Evolutionary conservation across 2,888 invertebrate genomes (phyloP).

Genomic region (Xylocampa areola): DNA sequence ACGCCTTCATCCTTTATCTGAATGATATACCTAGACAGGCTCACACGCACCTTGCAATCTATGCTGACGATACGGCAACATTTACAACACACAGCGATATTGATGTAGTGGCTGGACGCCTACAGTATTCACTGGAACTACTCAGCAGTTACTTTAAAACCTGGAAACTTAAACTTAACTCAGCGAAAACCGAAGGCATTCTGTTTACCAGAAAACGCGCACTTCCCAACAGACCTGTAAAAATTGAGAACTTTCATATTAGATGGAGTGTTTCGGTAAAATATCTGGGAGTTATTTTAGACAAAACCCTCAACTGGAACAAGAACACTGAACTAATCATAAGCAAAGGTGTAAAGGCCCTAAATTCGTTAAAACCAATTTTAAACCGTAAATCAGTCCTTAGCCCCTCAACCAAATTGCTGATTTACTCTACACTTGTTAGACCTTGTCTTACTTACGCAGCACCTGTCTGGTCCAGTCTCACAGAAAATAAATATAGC

Average conservation of each 20-base stretch:
- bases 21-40: too few species aligned
- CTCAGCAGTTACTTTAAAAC: constrained; percentile 1
- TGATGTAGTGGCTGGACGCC: constrained; percentile 3
- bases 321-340: too few species aligned
- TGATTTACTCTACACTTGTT: too few species aligned
- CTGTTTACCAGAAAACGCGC: constrained; percentile 10
- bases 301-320: not conserved
- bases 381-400: too few species aligned
- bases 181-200: constrained; percentile 7
- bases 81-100: constrained; percentile 7
- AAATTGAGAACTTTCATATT: constrained; percentile 6
- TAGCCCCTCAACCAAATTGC: too few species aligned
- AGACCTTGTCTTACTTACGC: too few species aligned
- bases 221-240: not conserved
- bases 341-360: too few species aligned
- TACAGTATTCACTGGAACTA: constrained; percentile 9
- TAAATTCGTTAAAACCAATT: too few species aligned
- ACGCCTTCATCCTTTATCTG: too few species aligned
- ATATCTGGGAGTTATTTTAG: not conserved
- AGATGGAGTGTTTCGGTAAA: constrained; percentile 6
- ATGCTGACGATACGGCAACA: constrained; percentile 12
- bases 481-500: too few species aligned
- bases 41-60: not conserved
- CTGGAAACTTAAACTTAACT: constrained; percentile 15
- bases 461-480: too few species aligned